phyloP scores from a whole-genome alignment of 2,888 invertebrate genomes.

The Synergus umbraculus region DNA sequence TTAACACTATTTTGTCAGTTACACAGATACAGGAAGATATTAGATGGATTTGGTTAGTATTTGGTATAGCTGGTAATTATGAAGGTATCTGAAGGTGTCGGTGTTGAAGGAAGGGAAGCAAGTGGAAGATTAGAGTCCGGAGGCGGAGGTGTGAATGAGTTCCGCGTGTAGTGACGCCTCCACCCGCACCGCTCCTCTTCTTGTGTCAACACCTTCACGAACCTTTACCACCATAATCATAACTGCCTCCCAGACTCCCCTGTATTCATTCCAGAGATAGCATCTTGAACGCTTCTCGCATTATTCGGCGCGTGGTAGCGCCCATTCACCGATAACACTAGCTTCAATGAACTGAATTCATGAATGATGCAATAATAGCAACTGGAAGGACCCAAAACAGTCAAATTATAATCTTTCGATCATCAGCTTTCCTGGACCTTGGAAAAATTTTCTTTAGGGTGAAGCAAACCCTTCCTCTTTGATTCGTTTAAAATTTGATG shows the following conservation, averaged over 20 bases:
- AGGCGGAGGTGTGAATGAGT: slow-evolving; percentile 73
- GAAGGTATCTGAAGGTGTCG: slow-evolving; percentile 1
- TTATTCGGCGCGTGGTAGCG: slow-evolving; percentile 48
- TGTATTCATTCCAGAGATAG: slow-evolving; percentile 70
- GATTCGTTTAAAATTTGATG: background rate
- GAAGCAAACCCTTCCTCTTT: too few relatives aligned
- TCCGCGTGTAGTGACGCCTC: slow-evolving; percentile 66
- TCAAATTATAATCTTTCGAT: slow-evolving; percentile 26
- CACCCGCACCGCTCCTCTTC: slow-evolving; percentile 64
- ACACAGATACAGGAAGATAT: background rate
- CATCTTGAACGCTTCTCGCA: slow-evolving; percentile 66
- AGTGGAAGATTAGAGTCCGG: slow-evolving; percentile 58
- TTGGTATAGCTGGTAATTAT: background rate
- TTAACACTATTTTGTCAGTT: too few relatives aligned
- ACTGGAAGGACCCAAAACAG: slow-evolving; percentile 27
- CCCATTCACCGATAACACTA: slow-evolving; percentile 37
- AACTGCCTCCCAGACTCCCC: slow-evolving; percentile 54
- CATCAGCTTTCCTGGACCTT: slow-evolving; percentile 14
- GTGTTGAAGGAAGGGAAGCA: slow-evolving; percentile 25
- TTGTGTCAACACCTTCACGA: slow-evolving; percentile 72
- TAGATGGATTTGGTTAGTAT: slow-evolving; percentile 2
- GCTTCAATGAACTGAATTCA: slow-evolving; percentile 36
- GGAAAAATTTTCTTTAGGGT: background rate
- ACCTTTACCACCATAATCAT: slow-evolving; percentile 58
- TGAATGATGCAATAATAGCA: slow-evolving; percentile 26